Percentiles rank a stretch among this genome's conserved stretches.
Conservation (phyloP, 2,113 vertebrate genomes). For the Riparia riparia region DNA sequence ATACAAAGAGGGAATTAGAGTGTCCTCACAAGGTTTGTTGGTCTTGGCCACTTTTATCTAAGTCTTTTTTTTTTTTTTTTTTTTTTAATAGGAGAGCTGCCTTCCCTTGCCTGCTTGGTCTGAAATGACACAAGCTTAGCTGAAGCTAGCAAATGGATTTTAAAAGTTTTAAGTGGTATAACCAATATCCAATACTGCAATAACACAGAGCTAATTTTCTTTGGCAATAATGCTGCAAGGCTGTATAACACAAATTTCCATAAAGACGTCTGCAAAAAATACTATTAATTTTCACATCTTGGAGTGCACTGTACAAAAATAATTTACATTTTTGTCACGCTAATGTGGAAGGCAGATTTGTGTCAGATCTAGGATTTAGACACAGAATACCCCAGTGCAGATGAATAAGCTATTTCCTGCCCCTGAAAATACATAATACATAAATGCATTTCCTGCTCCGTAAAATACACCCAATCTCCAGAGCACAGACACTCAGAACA, state of each 20-base stretch:
- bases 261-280: not conserved
- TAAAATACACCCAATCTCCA: not conserved
- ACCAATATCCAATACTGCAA: not conserved
- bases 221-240: not conserved
- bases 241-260: not conserved
- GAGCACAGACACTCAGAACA: not conserved
- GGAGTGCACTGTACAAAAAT: not conserved
- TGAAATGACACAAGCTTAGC: not conserved
- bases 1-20: not conserved
- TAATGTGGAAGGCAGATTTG: not conserved
- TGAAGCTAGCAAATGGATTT: not conserved
- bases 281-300: not conserved
- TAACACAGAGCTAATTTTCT: not conserved
- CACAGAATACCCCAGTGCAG: not conserved
- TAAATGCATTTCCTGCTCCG: not conserved
- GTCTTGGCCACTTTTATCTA: not conserved
- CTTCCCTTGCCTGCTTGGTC: not conserved
- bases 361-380: not conserved
- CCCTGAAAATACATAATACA: not conserved
- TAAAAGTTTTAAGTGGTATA: not conserved
- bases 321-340: not conserved
- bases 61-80: not conserved
- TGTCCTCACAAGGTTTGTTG: not conserved
- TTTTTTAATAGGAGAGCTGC: not conserved
- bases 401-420: not conserved